Base-by-base conservation (phyloP, 2,888 invertebrate species). In the Agonopterix subpropinquella region DNA sequence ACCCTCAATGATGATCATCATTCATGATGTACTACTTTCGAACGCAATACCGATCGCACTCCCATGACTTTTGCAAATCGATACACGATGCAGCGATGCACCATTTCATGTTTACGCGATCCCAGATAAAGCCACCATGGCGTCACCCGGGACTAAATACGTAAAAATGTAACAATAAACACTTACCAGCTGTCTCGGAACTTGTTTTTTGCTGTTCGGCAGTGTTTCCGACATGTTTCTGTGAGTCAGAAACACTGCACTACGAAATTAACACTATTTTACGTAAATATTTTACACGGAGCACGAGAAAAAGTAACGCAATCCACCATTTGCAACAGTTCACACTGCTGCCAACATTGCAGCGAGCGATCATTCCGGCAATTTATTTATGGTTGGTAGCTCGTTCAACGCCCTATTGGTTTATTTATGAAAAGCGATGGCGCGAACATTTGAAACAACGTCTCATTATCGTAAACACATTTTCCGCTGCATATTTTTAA, bases 81-180 rank as follows among this genome's bases (percentile, higher is more conserved):
- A 88, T 88, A 87, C 80, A 84, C 83, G 82, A 85, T 88, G 88
- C 88, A 88, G 82, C 80, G 87, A 86, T 88, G 88, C 88, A 88
- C 87, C 88, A 87, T 88, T 87, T 87, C 86, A 82, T 89, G 89
- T 89, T 90, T 91, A 91, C 91, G 91, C 91, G 91, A 90, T 90
- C 87, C 88, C 87, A 88, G 89, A 89, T 88, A 88, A 85, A 86
- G 86, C 88, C 89, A 89, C 89, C 89, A 91, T 91, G 91, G 91
- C 91, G 91, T 89, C 89, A 89, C 88, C 86, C 88, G 85, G 87
- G 88, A 87, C 87, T 80, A 84, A 85, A 87, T 87, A 85, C 78
- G 83, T 78, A 85, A 81, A 87, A 84, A 79, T 72, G 56, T 79
- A 80, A 83, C 80, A 82, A 80, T 80, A 79, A 85, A 78, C 79